A percentile compares a stretch with the other conserved stretches of the same genome.
phyloP scores from a whole-genome alignment of 1,140 invertebrate species.

The Steinernema khuongi region DNA sequence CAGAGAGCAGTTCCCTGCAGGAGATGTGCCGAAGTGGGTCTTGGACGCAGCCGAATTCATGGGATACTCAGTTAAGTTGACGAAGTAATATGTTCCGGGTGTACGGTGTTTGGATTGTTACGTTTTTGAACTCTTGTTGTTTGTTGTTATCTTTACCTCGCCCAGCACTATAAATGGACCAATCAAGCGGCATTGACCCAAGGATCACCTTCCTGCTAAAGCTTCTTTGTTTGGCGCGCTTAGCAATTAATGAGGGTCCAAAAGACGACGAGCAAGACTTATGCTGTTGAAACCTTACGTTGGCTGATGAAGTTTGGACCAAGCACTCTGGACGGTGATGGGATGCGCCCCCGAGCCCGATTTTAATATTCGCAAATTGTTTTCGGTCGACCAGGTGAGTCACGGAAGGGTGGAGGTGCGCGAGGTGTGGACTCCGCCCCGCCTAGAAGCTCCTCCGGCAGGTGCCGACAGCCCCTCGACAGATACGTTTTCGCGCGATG shows the following conservation, averaged over 20 bases:
- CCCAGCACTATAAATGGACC: neutral
- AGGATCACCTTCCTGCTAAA: too few relatives aligned
- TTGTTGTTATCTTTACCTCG: neutral
- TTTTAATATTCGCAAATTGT: neutral
- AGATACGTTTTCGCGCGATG: neutral
- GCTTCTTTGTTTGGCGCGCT: too few relatives aligned
- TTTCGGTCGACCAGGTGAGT: neutral
- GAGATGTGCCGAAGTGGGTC: constrained; percentile 47
- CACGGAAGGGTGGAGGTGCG: neutral
- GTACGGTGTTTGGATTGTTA: neutral
- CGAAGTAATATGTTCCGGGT: neutral
- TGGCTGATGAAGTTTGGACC: too few relatives aligned
- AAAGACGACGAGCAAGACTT: too few relatives aligned
- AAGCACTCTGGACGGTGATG: too few relatives aligned
- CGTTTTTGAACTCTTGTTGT: neutral
- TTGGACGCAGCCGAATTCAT: constrained; percentile 44
- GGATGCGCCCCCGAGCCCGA: too few relatives aligned
- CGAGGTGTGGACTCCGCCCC: neutral
- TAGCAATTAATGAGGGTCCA: too few relatives aligned
- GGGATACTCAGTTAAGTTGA: constrained; percentile 38
- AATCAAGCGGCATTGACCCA: neutral
- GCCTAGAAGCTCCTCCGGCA: too few relatives aligned
- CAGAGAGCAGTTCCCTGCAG: constrained; percentile 32
- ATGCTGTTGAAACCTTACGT: too few relatives aligned
- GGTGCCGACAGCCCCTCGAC: neutral